phyloP scores from a whole-genome alignment of 2,797 vertebrate genomes.

The Rhinophrynus dorsalis region DNA sequence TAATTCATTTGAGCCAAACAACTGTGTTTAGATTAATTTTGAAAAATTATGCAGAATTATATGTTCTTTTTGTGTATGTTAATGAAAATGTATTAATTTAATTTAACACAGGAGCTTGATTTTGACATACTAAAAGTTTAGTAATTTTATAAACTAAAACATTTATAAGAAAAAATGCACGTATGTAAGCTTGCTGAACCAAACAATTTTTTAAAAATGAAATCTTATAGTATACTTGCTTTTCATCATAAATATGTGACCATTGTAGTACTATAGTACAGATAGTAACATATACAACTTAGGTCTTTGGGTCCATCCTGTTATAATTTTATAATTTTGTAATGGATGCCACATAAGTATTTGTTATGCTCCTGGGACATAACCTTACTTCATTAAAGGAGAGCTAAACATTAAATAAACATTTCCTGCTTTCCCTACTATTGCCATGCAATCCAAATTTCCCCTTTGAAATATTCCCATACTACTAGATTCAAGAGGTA shows the following conservation, averaged over 20 bases:
- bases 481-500: too few species aligned
- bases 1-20: neutral
- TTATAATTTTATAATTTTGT: too few species aligned
- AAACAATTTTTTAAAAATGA: neutral
- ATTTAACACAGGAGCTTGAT: neutral
- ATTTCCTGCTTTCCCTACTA: too few species aligned
- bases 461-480: too few species aligned
- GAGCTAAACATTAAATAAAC: too few species aligned
- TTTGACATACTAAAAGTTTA: neutral
- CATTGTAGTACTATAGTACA: too few species aligned
- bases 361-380: too few species aligned
- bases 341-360: too few species aligned
- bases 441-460: too few species aligned
- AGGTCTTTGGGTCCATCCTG: too few species aligned
- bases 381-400: too few species aligned
- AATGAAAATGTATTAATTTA: conserved; percentile 10
- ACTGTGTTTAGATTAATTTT: neutral
- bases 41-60: neutral
- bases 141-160: neutral
- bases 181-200: neutral
- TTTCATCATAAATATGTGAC: neutral
- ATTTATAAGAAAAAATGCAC: neutral
- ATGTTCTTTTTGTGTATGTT: neutral
- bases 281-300: too few species aligned
- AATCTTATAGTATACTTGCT: neutral